A percentile compares a stretch with the other conserved stretches of the same genome.
phyloP scores from a whole-genome alignment of 2,797 vertebrate species.

The Choloepus didactylus region DNA sequence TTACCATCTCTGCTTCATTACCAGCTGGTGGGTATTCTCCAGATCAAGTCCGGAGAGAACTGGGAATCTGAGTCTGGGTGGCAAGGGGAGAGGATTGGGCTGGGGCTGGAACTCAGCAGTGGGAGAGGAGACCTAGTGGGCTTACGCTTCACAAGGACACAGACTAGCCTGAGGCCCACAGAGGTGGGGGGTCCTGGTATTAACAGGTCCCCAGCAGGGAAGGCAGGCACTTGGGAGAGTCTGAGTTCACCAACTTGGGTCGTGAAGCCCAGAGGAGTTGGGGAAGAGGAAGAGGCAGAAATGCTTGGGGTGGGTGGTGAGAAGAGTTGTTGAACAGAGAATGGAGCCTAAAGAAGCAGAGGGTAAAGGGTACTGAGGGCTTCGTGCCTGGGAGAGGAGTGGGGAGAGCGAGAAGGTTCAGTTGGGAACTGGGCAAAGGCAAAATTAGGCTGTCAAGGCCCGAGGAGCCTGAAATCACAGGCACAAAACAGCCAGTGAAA shows the following conservation, averaged over 20 bases:
- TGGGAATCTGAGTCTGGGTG: neutral
- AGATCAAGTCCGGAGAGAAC: slow-evolving; percentile 58
- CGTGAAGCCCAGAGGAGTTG: neutral
- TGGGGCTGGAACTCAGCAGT: neutral
- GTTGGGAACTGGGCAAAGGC: slow-evolving; percentile 39
- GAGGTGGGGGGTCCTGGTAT: neutral
- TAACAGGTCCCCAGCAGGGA: neutral
- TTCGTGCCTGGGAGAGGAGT: neutral
- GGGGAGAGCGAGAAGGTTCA: neutral
- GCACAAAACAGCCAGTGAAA: slow-evolving; percentile 3
- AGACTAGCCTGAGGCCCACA: neutral
- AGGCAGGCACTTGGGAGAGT: slow-evolving; percentile 14
- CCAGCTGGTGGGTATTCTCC: slow-evolving; percentile 71
- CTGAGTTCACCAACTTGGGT: slow-evolving; percentile 48
- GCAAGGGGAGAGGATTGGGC: slow-evolving; percentile 39
- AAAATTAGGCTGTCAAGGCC: slow-evolving; percentile 49
- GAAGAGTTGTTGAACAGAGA: neutral
- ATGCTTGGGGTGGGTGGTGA: neutral
- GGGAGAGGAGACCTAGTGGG: neutral
- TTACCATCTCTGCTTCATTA: slow-evolving; percentile 78
- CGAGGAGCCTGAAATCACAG: neutral
- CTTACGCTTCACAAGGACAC: neutral
- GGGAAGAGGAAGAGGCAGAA: neutral
- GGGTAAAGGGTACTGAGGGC: neutral
- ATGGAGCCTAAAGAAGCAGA: neutral